Evolutionary conservation across 2,888 invertebrate genomes (phyloP).

Genomic region (Spilarctia lutea): DNA sequence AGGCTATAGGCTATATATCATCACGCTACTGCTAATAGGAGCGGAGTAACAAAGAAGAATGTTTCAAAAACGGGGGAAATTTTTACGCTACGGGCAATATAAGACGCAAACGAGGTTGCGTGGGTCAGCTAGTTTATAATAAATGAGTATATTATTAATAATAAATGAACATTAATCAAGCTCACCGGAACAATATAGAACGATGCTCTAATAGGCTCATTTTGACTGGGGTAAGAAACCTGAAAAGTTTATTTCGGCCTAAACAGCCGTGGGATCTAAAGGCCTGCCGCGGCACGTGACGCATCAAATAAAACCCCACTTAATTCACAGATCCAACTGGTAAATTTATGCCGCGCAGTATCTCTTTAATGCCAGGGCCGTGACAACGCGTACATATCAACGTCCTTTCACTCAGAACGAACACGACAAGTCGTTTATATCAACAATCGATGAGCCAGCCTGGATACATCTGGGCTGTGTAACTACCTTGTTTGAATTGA

Average conservation of each 20-base stretch:
- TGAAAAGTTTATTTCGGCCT: slow-evolving; percentile 65
- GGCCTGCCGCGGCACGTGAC: slow-evolving; percentile 73
- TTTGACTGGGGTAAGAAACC: slow-evolving; percentile 50
- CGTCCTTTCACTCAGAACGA: slow-evolving; percentile 66
- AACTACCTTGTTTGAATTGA: slow-evolving; percentile 52
- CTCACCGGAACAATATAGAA: background rate
- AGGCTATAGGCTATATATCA: no score
- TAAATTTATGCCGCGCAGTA: slow-evolving; percentile 83
- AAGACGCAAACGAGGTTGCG: no score
- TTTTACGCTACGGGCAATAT: no score
- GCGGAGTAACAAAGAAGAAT: no score
- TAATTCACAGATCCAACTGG: slow-evolving; percentile 80
- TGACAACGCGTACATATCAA: slow-evolving; percentile 82
- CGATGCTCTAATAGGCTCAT: slow-evolving; percentile 43
- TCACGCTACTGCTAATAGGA: no score
- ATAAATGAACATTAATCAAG: background rate
- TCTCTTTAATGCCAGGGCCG: slow-evolving; percentile 81
- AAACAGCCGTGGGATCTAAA: slow-evolving; percentile 67
- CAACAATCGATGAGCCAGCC: slow-evolving; percentile 66
- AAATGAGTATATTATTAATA: background rate
- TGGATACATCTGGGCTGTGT: slow-evolving; percentile 52
- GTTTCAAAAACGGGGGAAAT: no score
- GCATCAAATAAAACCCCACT: slow-evolving; percentile 83
- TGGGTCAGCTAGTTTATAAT: no score
- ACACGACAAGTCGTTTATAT: slow-evolving; percentile 71